Evolutionary conservation across 2,113 vertebrate genomes (phyloP).

Genomic region (Oceanites oceanicus): DNA sequence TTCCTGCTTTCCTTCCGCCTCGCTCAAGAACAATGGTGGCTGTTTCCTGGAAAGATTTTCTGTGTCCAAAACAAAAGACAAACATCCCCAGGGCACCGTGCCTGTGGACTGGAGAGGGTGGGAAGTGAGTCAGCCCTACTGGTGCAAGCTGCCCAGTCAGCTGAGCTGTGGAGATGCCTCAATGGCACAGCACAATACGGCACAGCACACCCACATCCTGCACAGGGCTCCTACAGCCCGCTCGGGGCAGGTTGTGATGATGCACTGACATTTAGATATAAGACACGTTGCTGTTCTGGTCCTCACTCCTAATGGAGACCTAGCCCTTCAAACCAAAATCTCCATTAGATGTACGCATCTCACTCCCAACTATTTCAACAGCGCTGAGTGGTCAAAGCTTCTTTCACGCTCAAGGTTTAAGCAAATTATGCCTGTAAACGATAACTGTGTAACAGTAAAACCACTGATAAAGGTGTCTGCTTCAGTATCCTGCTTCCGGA

Average conservation of each 20-base stretch:
- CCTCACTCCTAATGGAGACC: not conserved
- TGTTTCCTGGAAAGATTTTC: not conserved
- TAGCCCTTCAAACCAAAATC: not conserved
- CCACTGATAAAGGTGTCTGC: not conserved
- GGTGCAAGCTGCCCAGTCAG: not conserved
- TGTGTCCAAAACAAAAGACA: not conserved
- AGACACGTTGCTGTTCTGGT: not conserved
- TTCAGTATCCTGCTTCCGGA: not conserved
- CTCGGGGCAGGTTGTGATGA: accelerated
- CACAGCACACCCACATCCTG: not conserved
- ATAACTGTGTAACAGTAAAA: not conserved
- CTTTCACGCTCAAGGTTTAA: not conserved
- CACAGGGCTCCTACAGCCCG: not conserved
- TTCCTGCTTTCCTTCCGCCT: not conserved
- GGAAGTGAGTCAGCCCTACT: not conserved
- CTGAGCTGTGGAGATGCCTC: not conserved
- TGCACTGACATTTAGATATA: not conserved
- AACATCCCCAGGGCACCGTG: accelerated
- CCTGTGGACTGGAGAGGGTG: not conserved
- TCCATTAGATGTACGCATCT: not conserved
- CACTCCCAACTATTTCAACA: not conserved
- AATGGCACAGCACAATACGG: not conserved
- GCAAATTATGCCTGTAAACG: not conserved
- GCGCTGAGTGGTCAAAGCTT: not conserved
- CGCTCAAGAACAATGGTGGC: accelerated